Base-by-base conservation (phyloP, 2,797 vertebrate genomes). In the Alauda arvensis region DNA sequence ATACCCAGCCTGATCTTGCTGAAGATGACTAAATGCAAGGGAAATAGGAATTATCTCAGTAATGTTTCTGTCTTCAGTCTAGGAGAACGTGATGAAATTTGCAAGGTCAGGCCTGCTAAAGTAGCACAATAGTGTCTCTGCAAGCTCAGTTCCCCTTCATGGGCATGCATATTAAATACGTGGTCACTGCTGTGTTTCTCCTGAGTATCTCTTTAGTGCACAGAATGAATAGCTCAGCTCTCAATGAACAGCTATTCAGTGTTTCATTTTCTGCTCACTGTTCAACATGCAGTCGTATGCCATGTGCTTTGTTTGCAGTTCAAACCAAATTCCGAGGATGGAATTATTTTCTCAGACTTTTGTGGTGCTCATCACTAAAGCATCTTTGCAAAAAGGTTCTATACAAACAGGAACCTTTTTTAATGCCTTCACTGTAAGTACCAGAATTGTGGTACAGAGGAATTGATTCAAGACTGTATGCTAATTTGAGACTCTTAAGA, bases 161-260 rank as follows among this genome's bases (percentile, higher is more conserved):
- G 88, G 91, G 59, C 69, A 85, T 88, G 93, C 92, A 94, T 94
- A 95, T 95, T 92, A 94, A 95, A 75, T 93, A 92, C 76, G 0
- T 88, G 83, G 78, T 91, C 81, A 59, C 85, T 89, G 83, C 83
- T 92, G 69, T 91, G 81, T 93, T 95, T 91, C 91, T 93, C 90
- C 87, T 88, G 78, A 89, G 91, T 92, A 86, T 93, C 91, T 94
- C 88, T 94, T 94, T 85, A 91, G 88, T 42, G 72, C 5, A 0
- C 81, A 52, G 91, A 84, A 82, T 94, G 94, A 95, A 94, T 94
- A 93, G 93, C 4, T 0, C 55, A 42, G 85, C 85, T 83, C 62
- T 82, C 86, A 91, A 80, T 91, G 93, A 94, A 80, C 92, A 84
- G 81, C 93, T 94, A 93, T 95, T 95, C 94, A 94, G 89, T 92